Evolutionary conservation across 2,113 vertebrate genomes (phyloP).

Genomic region (Riparia riparia): DNA sequence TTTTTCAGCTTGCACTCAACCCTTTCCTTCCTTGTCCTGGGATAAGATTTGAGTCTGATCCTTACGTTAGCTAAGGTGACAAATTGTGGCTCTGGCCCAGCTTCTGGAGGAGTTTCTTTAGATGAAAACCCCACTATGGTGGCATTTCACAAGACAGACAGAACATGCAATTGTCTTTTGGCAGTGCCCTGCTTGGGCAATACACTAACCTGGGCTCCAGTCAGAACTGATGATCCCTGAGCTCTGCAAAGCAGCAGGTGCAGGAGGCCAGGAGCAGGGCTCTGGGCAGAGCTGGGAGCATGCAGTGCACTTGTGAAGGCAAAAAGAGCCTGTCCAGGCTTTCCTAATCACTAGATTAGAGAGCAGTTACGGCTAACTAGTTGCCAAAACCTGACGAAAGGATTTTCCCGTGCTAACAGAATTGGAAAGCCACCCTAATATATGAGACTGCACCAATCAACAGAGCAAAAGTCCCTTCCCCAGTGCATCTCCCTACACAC

Average conservation of each 20-base stretch:
- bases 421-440: neutral
- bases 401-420: neutral
- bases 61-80: neutral
- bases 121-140: neutral
- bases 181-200: neutral
- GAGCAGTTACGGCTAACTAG: neutral
- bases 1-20: neutral
- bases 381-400: neutral
- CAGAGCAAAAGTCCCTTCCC: neutral
- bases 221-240: neutral
- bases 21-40: neutral
- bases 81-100: neutral
- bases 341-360: neutral
- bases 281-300: neutral
- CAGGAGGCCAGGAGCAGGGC: neutral
- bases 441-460: neutral
- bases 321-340: neutral
- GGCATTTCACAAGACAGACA: neutral
- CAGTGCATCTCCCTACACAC: neutral
- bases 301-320: neutral
- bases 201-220: neutral
- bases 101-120: neutral
- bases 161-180: neutral
- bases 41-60: neutral
- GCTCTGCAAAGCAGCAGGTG: neutral